Conservation (phyloP, 2,113 vertebrate species). For the Oreamnos americanus region DNA sequence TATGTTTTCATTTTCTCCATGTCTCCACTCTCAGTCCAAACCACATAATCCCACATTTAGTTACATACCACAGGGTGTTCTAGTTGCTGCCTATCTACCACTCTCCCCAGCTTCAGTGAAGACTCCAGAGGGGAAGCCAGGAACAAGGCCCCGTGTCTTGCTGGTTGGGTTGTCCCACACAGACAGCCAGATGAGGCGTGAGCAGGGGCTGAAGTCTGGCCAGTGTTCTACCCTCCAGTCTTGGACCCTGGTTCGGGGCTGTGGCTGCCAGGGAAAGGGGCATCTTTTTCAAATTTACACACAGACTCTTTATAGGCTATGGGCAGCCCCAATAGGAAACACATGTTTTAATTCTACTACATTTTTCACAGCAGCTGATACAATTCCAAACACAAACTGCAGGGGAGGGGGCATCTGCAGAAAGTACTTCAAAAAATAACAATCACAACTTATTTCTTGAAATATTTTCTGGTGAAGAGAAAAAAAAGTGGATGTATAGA, state of each 20-base stretch:
- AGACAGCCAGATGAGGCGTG: not conserved
- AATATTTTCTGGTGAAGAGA: not conserved
- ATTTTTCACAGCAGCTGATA: not conserved
- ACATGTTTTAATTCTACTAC: not conserved
- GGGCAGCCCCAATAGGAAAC: not conserved
- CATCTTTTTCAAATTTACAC: not conserved
- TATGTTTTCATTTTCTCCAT: not conserved
- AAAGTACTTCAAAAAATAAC: not conserved
- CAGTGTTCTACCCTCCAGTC: not conserved
- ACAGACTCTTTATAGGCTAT: not conserved
- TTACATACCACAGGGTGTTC: not conserved
- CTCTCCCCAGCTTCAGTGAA: not conserved
- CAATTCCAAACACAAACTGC: not conserved
- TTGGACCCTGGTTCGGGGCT: not conserved
- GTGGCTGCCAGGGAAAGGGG: not conserved
- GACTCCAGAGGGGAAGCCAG: not conserved
- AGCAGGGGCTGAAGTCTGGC: not conserved
- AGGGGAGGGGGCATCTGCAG: not conserved
- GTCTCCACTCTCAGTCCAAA: not conserved
- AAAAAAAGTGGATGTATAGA: not conserved
- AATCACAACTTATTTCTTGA: not conserved
- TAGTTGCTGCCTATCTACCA: not conserved
- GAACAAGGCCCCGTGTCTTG: not conserved
- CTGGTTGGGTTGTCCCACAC: not conserved
- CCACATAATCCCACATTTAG: not conserved